These are phyloP conservation scores for Tetranychus cinnabarinus DNA, from an alignment of 1,140 invertebrate species.

Conservation along the genomic window DNA sequence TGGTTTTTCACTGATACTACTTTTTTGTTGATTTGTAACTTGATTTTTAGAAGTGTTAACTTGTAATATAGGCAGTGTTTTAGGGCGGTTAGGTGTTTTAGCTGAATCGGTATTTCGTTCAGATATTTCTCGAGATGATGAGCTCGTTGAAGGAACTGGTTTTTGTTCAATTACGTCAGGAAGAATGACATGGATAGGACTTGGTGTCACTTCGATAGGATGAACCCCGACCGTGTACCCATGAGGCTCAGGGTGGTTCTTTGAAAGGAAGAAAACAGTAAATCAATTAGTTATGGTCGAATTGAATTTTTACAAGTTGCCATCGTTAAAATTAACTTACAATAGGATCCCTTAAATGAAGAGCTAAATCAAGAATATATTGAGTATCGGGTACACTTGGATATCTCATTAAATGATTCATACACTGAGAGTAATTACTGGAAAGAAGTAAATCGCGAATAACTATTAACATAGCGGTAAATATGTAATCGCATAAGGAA, in stretches of 20 bases:
- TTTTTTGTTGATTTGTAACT: too few species aligned
- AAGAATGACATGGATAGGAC: background rate
- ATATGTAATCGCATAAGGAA: slow-evolving; percentile 43
- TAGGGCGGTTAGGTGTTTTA: background rate
- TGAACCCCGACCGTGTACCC: slow-evolving; percentile 2
- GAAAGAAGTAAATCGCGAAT: slow-evolving; percentile 35
- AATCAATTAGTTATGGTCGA: background rate
- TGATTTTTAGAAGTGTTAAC: too few species aligned
- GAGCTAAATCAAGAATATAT: slow-evolving; percentile 34
- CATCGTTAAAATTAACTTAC: background rate
- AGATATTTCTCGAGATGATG: background rate
- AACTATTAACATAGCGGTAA: slow-evolving; percentile 46
- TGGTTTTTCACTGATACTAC: too few species aligned
- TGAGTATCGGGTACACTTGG: slow-evolving; percentile 34
- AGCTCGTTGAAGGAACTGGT: background rate
- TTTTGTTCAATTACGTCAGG: background rate
- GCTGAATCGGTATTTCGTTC: background rate
- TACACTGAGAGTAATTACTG: slow-evolving; percentile 35
- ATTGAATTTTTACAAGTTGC: background rate
- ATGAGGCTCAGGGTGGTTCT: slow-evolving; percentile 7
- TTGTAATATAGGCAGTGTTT: background rate
- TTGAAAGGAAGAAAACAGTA: background rate
- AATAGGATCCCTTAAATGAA: slow-evolving; percentile 30
- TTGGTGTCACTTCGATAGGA: background rate
- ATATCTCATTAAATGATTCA: slow-evolving; percentile 39